Evolutionary conservation across 2,888 invertebrate genomes (phyloP), one percentile per base, ranked within the genome.

Genomic region (Parochlus steinenii): DNA sequence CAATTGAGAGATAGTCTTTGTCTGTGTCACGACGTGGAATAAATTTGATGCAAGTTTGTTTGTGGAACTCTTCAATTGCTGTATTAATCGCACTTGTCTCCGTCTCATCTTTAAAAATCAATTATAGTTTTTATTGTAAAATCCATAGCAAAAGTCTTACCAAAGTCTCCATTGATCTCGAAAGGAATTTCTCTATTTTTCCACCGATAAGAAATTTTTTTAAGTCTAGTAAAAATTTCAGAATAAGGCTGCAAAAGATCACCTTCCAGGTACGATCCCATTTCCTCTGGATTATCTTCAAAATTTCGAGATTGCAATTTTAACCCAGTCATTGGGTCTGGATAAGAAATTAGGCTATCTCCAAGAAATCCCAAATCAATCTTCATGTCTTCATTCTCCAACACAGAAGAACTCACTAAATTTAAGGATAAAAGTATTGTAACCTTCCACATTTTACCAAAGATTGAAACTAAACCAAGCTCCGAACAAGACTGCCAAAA

Each of bases 261-360:
- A 6, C 80, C 81, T 51, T 85, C 76, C 1, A 70, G 65, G 47
- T 82, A 83, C 32, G 66, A 69, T 1, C 83, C 80, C 49, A 77
- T 55, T 50, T 85, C 85, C 51, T 85, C 85, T 0, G 83, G 81
- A 53, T 83, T 82, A n/a, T n/a, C n/a, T n/a, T n/a, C n/a, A n/a
- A n/a, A n/a, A n/a, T n/a, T n/a, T n/a, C n/a, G n/a, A n/a, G n/a
- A n/a, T n/a, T n/a, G n/a, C n/a, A n/a, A n/a, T n/a, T n/a, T n/a
- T n/a, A n/a, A n/a, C n/a, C n/a, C n/a, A n/a, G n/a, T n/a, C n/a
- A n/a, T n/a, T n/a, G n/a, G n/a, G n/a, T n/a, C n/a, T n/a, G n/a
- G n/a, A n/a, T n/a, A n/a, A n/a, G n/a, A n/a, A n/a, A n/a, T n/a
- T n/a, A n/a, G n/a, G n/a, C n/a, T n/a, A n/a, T n/a, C n/a, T n/a